These are phyloP conservation scores for Crypturellus undulatus DNA, from an alignment of 2,113 vertebrate genomes.

Conservation along the genomic window DNA sequence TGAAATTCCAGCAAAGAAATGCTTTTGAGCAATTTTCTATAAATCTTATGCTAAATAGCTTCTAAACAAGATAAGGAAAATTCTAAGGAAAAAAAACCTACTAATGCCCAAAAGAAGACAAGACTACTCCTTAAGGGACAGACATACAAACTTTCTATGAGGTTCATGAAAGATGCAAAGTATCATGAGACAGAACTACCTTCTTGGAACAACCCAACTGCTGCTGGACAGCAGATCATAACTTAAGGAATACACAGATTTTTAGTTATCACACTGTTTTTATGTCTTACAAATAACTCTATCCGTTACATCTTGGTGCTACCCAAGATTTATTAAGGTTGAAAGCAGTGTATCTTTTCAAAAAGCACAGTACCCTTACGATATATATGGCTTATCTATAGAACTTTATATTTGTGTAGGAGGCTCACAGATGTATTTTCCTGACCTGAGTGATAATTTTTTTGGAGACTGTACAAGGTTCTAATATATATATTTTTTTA, in stretches of 20 bases:
- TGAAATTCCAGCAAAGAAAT: not conserved
- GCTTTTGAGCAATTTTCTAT: slow-evolving; percentile 6
- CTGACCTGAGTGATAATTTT: slow-evolving; percentile 53
- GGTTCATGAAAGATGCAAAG: not conserved
- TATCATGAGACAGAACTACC: not conserved
- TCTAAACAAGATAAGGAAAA: not conserved
- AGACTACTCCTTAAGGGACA: not conserved
- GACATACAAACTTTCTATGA: not conserved
- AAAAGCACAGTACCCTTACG: not conserved
- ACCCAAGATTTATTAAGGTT: slow-evolving; percentile 61
- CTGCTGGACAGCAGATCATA: slow-evolving; percentile 33
- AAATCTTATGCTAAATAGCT: slow-evolving; percentile 33
- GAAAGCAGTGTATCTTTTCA: slow-evolving; percentile 38
- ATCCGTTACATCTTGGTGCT: slow-evolving; percentile 59
- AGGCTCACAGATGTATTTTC: slow-evolving; percentile 33
- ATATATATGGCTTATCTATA: slow-evolving; percentile 16
- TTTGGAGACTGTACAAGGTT: slow-evolving; percentile 26
- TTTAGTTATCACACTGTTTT: slow-evolving; percentile 62
- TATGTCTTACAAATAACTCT: slow-evolving; percentile 55
- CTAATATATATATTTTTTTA: not conserved
- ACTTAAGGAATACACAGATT: slow-evolving; percentile 67
- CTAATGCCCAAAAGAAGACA: not conserved
- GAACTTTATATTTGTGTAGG: slow-evolving; percentile 55
- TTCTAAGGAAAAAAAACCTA: not conserved
- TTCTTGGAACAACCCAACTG: slow-evolving; percentile 38